These are phyloP conservation scores for Lithophane leautieri DNA, from an alignment of 2,888 invertebrate species.

Conservation along the genomic window DNA sequence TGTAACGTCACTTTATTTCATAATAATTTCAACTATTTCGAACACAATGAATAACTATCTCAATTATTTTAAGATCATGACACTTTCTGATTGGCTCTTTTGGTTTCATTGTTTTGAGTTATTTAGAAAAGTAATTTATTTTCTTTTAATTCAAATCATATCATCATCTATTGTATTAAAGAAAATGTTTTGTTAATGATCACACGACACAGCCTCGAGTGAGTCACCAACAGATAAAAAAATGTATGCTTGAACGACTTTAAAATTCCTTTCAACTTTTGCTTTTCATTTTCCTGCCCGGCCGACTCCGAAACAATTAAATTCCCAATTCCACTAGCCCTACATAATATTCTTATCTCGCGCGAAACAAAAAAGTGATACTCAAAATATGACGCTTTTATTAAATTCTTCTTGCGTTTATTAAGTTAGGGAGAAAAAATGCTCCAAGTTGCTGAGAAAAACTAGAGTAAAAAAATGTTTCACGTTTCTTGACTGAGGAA, in stretches of 20 bases:
- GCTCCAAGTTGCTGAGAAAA: constrained; percentile 78
- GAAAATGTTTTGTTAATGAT: constrained; percentile 2
- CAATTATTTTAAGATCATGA: constrained; percentile 19
- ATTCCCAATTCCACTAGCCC: constrained; percentile 60
- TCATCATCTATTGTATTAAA: constrained; percentile 20
- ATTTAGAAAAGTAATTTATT: constrained; percentile 15
- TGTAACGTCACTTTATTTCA: constrained; percentile 36
- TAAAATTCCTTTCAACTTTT: constrained; percentile 27
- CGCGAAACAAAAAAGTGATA: constrained; percentile 71
- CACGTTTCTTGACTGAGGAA: constrained; percentile 83
- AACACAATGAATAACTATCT: constrained; percentile 26
- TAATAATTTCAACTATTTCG: constrained; percentile 37
- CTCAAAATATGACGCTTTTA: constrained; percentile 85
- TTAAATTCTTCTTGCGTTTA: constrained; percentile 88
- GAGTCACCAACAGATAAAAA: background rate
- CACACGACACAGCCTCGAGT: background rate
- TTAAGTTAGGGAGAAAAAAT: constrained; percentile 81
- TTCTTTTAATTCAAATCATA: background rate
- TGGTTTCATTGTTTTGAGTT: constrained; percentile 33
- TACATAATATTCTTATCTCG: constrained; percentile 66
- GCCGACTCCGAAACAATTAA: constrained; percentile 58
- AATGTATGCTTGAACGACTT: constrained; percentile 5
- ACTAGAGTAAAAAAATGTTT: constrained; percentile 81
- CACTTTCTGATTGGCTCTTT: constrained; percentile 27
- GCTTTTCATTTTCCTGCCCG: constrained; percentile 40